phyloP scores from a whole-genome alignment of 2,797 vertebrate species.

The Pipistrellus kuhlii region DNA sequence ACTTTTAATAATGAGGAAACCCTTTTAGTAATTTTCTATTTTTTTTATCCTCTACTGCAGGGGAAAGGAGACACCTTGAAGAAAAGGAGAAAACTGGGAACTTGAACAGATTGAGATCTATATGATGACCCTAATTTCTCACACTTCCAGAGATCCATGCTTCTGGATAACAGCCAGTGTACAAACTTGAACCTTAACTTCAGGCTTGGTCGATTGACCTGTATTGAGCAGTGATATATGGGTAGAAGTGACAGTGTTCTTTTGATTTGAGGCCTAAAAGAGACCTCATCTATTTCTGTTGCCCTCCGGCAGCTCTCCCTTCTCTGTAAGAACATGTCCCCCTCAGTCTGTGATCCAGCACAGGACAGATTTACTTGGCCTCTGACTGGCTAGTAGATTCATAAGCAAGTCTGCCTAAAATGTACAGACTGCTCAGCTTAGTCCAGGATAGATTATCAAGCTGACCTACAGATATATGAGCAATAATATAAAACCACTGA shows the following conservation, averaged over 20 bases:
- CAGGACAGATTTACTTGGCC: not conserved
- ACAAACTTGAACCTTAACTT: not conserved
- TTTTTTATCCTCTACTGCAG: not conserved
- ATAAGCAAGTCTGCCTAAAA: not conserved
- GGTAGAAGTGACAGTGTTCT: not conserved
- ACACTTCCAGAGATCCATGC: not conserved
- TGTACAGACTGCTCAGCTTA: not conserved
- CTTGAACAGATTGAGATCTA: not conserved
- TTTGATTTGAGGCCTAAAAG: not conserved
- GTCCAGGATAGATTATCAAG: not conserved
- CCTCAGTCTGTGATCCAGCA: not conserved
- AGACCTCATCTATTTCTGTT: not conserved
- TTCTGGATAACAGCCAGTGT: not conserved
- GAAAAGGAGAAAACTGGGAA: not conserved
- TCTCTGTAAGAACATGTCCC: not conserved
- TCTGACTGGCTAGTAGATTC: not conserved
- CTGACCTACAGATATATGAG: not conserved
- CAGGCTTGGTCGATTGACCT: not conserved
- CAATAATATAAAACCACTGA: not conserved
- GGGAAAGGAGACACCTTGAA: not conserved
- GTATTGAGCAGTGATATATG: not conserved
- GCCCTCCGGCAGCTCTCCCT: not conserved
- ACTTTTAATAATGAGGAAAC: not conserved
- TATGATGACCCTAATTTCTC: not conserved
- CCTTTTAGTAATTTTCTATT: not conserved